phyloP scores from a whole-genome alignment of 2,797 vertebrate genomes.

The Sebastiscus tertius region DNA sequence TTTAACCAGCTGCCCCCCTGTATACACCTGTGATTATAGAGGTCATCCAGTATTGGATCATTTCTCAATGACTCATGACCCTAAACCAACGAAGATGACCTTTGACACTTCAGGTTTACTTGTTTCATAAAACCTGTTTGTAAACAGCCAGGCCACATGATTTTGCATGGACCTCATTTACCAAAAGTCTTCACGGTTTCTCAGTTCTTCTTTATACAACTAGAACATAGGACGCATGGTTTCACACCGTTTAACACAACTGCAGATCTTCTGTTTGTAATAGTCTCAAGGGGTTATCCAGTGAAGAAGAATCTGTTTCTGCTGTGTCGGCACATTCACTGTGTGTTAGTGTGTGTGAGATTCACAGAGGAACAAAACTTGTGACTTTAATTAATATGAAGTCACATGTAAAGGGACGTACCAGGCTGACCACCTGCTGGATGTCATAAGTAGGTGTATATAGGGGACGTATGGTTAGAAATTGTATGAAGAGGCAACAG shows the following conservation, averaged over 20 bases:
- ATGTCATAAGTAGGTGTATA: too few relatives aligned
- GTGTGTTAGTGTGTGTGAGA: background rate
- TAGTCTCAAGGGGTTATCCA: background rate
- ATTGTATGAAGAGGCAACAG: background rate
- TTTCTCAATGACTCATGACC: background rate
- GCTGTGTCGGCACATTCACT: background rate
- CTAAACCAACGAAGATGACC: background rate
- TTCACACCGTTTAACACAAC: background rate
- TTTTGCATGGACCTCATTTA: background rate
- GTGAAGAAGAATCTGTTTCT: background rate
- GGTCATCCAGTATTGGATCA: background rate
- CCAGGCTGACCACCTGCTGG: background rate
- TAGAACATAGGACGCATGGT: too few relatives aligned
- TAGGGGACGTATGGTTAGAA: background rate
- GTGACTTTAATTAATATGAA: background rate
- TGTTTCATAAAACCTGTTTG: background rate
- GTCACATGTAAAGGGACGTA: background rate
- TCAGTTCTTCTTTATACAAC: background rate
- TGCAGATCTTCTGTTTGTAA: background rate
- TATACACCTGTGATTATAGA: background rate
- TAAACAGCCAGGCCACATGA: background rate
- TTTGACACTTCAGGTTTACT: background rate
- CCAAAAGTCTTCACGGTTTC: background rate
- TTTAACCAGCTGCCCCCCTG: background rate
- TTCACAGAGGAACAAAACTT: background rate